Base-by-base conservation (phyloP, 1,140 invertebrate genomes). In the Ephestia elutella region DNA sequence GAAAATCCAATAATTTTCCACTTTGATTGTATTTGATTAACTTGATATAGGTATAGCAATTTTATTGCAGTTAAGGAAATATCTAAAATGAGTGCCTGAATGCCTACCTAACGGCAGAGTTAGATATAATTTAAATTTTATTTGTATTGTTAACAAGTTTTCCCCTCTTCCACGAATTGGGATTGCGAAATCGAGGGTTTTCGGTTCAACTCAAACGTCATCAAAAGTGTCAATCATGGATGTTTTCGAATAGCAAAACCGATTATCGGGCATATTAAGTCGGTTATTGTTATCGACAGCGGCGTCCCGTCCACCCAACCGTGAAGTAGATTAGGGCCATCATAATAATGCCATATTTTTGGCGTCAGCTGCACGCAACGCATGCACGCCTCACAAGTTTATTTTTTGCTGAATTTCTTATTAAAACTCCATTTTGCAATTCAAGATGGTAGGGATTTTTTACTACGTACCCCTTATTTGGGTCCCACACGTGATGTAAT, bases 231-330 rank as follows among this genome's bases (percentile, higher is more conserved):
- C 85, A 87, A 86, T 86, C 85, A 86, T 75, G 66, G 75, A 80
- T 78, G 78, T 82, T 82, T 84, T 70, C 72, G 74, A 87, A 86
- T 86, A 84, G 79, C 78, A 82, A 87, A 87, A 85, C 83, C 85
- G 85, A 87, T 87, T 87, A 86, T 85, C 83, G 80, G 77, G 78
- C 76, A 74, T 85, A 87, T 87, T 87, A 87, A 84, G 82, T 85
- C 82, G 63, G 76, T 86, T 86, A 86, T 87, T 87, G 81, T 86
- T 82, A 85, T 82, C 81, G 85, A 84, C 80, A 80, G 73, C 71
- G 67, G 68, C 70, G 67, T 62, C 68, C 70, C 73, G 76, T 65
- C 75, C 77, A 73, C 57, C 80, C 70, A 63, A 81, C 82, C 79
- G 76, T 86, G 78, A 86, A 86, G 71, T 80, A 85, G 82, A 86